phyloP scores from a whole-genome alignment of 2,888 invertebrate genomes.

The Galeopsomyia nigrocyanea region DNA sequence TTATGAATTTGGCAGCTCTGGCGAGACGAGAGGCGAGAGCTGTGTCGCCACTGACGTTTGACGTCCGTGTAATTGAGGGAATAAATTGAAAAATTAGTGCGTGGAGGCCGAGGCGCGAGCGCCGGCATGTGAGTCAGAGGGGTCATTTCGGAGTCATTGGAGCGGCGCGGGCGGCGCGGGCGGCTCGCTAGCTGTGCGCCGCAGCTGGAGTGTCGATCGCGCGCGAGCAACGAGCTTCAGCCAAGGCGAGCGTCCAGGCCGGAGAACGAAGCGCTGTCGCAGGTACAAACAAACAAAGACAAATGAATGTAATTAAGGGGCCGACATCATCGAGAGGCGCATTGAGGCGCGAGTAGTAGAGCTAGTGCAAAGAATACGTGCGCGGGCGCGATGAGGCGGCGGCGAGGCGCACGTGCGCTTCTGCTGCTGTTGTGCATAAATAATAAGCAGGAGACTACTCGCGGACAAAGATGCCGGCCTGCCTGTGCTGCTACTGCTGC shows the following conservation, averaged over 20 bases:
- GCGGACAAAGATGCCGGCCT: slow-evolving; percentile 69
- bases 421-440: slow-evolving; percentile 66
- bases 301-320: too few species aligned
- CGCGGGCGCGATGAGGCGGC: slow-evolving; percentile 11
- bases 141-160: too few species aligned
- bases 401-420: slow-evolving; percentile 66
- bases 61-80: slow-evolving; percentile 60
- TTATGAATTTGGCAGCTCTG: slow-evolving; percentile 43
- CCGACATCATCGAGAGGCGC: too few species aligned
- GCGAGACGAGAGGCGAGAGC: not conserved
- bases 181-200: slow-evolving; percentile 27
- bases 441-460: slow-evolving; percentile 63
- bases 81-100: slow-evolving; percentile 66
- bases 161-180: slow-evolving; percentile 33
- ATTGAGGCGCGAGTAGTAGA: too few species aligned
- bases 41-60: slow-evolving; percentile 48
- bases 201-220: slow-evolving; percentile 63
- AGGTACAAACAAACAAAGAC: too few species aligned
- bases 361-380: slow-evolving; percentile 14
- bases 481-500: too few species aligned
- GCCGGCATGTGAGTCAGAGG: slow-evolving; percentile 42
- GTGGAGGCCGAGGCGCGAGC: slow-evolving; percentile 27
- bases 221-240: slow-evolving; percentile 52
- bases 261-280: too few species aligned
- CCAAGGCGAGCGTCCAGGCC: too few species aligned